These are phyloP conservation scores for Radopholus similis DNA, from an alignment of 1,140 invertebrate species.

Conservation along the genomic window DNA sequence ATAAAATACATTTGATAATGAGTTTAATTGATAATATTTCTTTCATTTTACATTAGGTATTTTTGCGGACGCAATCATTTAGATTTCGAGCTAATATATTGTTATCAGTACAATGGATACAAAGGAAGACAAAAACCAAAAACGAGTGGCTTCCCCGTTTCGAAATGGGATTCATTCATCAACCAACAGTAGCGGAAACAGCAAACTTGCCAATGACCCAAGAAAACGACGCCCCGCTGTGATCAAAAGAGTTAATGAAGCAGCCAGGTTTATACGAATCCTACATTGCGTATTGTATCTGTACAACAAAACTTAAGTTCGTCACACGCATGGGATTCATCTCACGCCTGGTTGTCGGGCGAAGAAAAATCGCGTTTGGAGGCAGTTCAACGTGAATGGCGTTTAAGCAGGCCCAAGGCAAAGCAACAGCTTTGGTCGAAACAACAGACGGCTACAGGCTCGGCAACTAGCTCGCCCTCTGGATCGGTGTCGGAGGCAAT, in stretches of 20 bases:
- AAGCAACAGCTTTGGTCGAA: slow-evolving; percentile 33
- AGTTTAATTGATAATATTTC: too few species aligned
- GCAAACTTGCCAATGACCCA: neutral
- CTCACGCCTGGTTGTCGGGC: slow-evolving; percentile 36
- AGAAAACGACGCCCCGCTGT: neutral
- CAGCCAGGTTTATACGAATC: neutral
- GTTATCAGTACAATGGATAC: too few species aligned
- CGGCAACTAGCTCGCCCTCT: neutral
- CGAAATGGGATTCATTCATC: neutral
- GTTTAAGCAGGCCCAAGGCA: slow-evolving; percentile 45
- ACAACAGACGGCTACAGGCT: slow-evolving; percentile 13
- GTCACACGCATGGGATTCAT: slow-evolving; percentile 36
- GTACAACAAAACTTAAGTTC: slow-evolving; percentile 23
- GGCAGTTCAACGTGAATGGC: slow-evolving; percentile 58
- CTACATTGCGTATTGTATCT: neutral
- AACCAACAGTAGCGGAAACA: neutral
- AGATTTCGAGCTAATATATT: too few species aligned
- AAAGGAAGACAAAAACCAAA: too few species aligned
- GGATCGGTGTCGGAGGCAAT: slow-evolving; percentile 37
- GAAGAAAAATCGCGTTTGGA: slow-evolving; percentile 57
- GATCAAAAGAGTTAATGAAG: slow-evolving; percentile 1
- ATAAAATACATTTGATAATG: too few species aligned
- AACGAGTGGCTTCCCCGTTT: neutral
- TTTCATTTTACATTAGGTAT: too few species aligned
- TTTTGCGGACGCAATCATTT: too few species aligned